Conservation (phyloP, 2,113 vertebrate genomes). For the Uria lomvia region DNA sequence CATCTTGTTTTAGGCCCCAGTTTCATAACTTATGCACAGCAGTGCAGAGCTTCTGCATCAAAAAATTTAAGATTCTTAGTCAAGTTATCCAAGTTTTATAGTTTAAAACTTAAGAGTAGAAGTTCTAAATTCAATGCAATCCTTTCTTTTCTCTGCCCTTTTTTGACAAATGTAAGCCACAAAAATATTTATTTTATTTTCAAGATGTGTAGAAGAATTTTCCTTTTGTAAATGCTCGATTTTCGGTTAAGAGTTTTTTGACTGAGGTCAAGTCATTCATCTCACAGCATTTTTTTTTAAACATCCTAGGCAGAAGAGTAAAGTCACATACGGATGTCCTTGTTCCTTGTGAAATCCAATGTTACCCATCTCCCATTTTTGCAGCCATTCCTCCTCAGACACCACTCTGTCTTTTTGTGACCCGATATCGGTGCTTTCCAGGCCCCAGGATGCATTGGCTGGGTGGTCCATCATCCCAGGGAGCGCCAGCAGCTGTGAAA, state of each 20-base stretch:
- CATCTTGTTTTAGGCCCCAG: neutral
- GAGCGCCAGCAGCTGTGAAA: neutral
- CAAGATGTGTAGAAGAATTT: neutral
- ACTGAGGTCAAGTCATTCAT: neutral
- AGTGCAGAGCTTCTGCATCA: neutral
- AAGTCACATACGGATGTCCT: slow-evolving; percentile 76
- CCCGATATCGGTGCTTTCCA: neutral
- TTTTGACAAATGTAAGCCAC: neutral
- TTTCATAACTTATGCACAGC: accelerated
- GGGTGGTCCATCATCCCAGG: slow-evolving; percentile 5
- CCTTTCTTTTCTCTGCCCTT: neutral
- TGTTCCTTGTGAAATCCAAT: slow-evolving; percentile 78
- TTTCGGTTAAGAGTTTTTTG: neutral
- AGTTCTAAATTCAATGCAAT: neutral
- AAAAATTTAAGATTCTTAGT: neutral
- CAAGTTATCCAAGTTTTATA: neutral
- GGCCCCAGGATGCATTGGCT: neutral
- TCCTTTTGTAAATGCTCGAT: neutral
- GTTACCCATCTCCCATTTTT: slow-evolving; percentile 73
- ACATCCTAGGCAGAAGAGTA: neutral
- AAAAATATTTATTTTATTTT: neutral
- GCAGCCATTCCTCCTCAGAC: slow-evolving; percentile 78
- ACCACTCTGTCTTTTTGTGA: slow-evolving; percentile 69
- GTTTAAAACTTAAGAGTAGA: neutral
- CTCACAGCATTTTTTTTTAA: neutral